These are phyloP conservation scores for Ailuropoda melanoleuca DNA, from an alignment of 2,113 vertebrate genomes.

Conservation along the genomic window DNA sequence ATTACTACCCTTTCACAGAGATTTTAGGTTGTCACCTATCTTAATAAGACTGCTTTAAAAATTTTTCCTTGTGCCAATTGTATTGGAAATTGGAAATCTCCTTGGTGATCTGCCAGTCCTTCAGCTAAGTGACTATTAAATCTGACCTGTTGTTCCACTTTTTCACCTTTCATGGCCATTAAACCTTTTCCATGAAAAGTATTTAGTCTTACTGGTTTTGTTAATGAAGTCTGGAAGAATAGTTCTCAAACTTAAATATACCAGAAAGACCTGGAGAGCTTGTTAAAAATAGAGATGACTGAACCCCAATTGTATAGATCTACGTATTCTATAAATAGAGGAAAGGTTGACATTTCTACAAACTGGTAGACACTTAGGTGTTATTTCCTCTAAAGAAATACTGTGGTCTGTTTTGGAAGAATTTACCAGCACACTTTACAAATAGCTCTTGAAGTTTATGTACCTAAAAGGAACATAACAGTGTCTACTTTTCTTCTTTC, in stretches of 20 bases:
- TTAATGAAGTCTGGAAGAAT: not conserved
- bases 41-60: slow-evolving; percentile 41
- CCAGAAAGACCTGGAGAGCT: not conserved
- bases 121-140: slow-evolving; percentile 30
- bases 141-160: slow-evolving; percentile 12
- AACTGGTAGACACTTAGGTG: not conserved
- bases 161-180: slow-evolving; percentile 46
- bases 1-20: not conserved
- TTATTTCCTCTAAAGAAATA: not conserved
- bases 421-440: not conserved
- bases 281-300: not conserved
- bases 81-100: not conserved
- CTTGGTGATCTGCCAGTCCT: not conserved
- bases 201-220: not conserved
- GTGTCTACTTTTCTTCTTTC: not conserved
- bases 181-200: not conserved
- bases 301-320: not conserved
- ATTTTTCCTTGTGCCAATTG: not conserved
- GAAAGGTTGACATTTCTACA: slow-evolving; percentile 23
- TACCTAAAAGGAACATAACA: not conserved
- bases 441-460: not conserved
- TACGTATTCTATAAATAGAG: not conserved
- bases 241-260: not conserved
- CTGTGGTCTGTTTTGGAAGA: not conserved
- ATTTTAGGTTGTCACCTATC: not conserved